phyloP scores from a whole-genome alignment of 2,888 invertebrate genomes.

The Branchinecta sandiegonensis region DNA sequence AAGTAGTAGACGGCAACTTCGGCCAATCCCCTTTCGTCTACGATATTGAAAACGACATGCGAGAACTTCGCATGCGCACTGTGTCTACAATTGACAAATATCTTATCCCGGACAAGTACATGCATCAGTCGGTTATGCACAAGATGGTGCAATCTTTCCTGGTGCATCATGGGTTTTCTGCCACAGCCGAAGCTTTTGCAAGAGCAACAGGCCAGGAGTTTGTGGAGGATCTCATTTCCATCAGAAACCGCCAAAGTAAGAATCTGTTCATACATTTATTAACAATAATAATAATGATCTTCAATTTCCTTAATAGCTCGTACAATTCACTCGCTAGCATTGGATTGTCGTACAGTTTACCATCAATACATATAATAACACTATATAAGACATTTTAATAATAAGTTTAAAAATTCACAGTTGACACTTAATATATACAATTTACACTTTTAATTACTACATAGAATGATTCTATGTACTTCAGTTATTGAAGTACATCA shows the following conservation, averaged over 20 bases:
- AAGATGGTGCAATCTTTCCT: slow-evolving; percentile 95
- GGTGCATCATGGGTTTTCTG: slow-evolving; percentile 94
- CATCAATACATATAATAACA: no score
- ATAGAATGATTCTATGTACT: no score
- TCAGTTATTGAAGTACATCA: no score
- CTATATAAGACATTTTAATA: no score
- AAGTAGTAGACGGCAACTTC: slow-evolving; percentile 96
- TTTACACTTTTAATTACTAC: no score
- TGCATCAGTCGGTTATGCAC: slow-evolving; percentile 64
- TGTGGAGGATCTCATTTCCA: slow-evolving; percentile 79
- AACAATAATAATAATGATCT: no score
- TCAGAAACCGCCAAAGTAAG: slow-evolving; percentile 90
- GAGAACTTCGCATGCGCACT: slow-evolving; percentile 70
- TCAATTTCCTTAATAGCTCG: no score
- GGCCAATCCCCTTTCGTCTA: slow-evolving; percentile 94
- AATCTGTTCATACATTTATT: slow-evolving; percentile 25
- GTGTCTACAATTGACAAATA: slow-evolving; percentile 69
- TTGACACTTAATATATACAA: no score
- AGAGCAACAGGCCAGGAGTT: slow-evolving; percentile 76
- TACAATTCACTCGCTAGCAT: no score
- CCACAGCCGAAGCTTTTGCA: slow-evolving; percentile 88
- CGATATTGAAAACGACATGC: slow-evolving; percentile 93
- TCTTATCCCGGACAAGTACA: slow-evolving; percentile 68
- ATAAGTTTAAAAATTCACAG: no score
- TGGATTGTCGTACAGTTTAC: no score